Conservation (phyloP, 2,797 vertebrate genomes). For the Premnoplex brunnescens region DNA sequence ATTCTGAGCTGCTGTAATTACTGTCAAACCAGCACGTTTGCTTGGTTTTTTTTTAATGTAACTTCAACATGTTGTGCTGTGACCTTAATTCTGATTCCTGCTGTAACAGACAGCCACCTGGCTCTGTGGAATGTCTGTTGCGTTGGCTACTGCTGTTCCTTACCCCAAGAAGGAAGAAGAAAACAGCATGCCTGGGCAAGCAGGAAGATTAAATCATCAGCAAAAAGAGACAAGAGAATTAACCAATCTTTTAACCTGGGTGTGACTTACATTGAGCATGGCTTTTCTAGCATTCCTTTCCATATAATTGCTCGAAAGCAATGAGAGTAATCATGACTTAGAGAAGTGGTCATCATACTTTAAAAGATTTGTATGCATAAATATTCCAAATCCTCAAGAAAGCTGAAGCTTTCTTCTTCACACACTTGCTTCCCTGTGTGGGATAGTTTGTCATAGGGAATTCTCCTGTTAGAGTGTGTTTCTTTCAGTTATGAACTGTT, state of each 20-base stretch:
- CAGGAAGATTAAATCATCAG: not conserved
- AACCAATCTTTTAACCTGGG: not conserved
- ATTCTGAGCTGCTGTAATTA: not conserved
- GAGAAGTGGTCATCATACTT: not conserved
- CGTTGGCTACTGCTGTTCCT: not conserved
- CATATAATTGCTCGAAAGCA: not conserved
- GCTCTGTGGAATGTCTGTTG: not conserved
- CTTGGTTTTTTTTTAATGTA: not conserved
- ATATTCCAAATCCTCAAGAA: not conserved
- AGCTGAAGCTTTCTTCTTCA: not conserved
- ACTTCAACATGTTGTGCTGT: not conserved
- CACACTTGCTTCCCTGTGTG: not conserved
- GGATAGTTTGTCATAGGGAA: not conserved
- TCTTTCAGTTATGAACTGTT: not conserved
- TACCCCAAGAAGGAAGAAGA: not conserved
- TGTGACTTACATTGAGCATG: not conserved
- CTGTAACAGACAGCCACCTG: not conserved
- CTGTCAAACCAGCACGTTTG: not conserved
- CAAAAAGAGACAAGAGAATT: not conserved
- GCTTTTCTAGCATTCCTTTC: not conserved
- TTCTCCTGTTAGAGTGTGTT: not conserved
- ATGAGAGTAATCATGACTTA: not conserved
- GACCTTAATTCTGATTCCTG: not conserved
- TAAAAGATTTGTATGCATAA: not conserved
- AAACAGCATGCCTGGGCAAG: not conserved